These are phyloP conservation scores for Xylocampa areola DNA, from an alignment of 2,888 invertebrate species.

Conservation along the genomic window DNA sequence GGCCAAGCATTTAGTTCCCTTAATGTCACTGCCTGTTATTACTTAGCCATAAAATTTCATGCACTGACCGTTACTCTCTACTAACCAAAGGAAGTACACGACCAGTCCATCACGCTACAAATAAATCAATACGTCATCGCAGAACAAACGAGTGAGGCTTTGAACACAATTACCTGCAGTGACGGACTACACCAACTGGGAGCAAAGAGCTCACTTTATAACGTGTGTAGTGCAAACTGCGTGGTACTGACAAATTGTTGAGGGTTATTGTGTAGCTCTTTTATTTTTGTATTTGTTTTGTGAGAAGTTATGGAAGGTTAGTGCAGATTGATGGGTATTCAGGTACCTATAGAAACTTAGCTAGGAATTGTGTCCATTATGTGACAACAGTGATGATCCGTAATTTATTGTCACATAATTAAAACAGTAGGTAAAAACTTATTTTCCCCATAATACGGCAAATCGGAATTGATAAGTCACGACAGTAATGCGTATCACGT, in stretches of 20 bases:
- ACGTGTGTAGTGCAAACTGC: constrained; percentile 51
- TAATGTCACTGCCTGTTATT: not conserved
- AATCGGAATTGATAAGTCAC: constrained; percentile 54
- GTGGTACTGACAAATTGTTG: constrained; percentile 37
- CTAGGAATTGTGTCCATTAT: too few relatives aligned
- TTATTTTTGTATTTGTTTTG: constrained; percentile 35
- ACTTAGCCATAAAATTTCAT: constrained; percentile 20
- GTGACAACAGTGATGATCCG: too few relatives aligned
- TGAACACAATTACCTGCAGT: constrained; percentile 60
- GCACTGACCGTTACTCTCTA: constrained; percentile 15
- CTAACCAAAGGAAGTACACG: constrained; percentile 50
- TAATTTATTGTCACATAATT: too few relatives aligned
- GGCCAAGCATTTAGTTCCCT: too few relatives aligned
- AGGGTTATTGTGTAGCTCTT: constrained; percentile 39
- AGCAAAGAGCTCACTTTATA: constrained; percentile 54
- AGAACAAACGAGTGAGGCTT: constrained; percentile 56
- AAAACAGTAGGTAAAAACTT: too few relatives aligned
- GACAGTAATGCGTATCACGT: constrained; percentile 47
- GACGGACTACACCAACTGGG: constrained; percentile 48
- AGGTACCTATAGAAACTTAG: too few relatives aligned
- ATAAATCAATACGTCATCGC: constrained; percentile 61
- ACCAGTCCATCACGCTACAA: constrained; percentile 61
- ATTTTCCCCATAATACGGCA: too few relatives aligned
- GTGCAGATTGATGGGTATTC: not conserved
- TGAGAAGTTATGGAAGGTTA: constrained; percentile 17